Evolutionary conservation across 2,797 vertebrate species (phyloP), one percentile per base, ranked within the genome.

Genomic region (Peromyscus aztecus): DNA sequence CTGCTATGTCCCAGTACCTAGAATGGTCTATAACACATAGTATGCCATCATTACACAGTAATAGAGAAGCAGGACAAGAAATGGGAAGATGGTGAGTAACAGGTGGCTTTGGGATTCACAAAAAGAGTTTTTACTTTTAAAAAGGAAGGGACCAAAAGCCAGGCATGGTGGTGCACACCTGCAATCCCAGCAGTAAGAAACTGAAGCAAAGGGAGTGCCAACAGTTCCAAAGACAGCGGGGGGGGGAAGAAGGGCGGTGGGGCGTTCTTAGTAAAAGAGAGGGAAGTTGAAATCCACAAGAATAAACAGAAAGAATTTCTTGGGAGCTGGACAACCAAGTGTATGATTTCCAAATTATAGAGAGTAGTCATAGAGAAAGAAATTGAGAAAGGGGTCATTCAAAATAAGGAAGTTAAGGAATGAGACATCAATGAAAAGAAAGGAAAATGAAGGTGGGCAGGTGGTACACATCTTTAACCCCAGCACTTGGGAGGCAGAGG

Each of bases 101-200:
- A 78, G 27, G 0, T 7, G 8, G 31, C 21, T 89, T 75, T 40
- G 34, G 71, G 71, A 40, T 27, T 85, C 31, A 40, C 23, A 94
- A 43, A 93, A 52, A 21, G 65, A 55, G 24, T 69, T 91, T 92
- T 92, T 80, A 94, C 67, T 55, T 92, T 88, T 49, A 93, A 95
- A 73, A 75, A 88, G 14, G 14, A 73, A 71, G 31, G 21, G 8
- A 86, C 67, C 14, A 71, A 52, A 52, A 57, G 23, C n/a, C 11
- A 19, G 37, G 55, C 17, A 31, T 75, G 37, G 49, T 34, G 55
- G 8, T 49, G 11, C 29, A 76, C 8, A 24, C 87, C 40, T 16
- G 1, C n/a, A 61, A 49, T 23, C 40, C 29, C 29, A 27, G 21
- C 40, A 61, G 11, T 34, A 59, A 40, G 49, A 46, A 59, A 37